A percentile compares a stretch with the other conserved stretches of the same genome.
phyloP scores from a whole-genome alignment of 2,797 vertebrate species.

The Eulemur coronatus region DNA sequence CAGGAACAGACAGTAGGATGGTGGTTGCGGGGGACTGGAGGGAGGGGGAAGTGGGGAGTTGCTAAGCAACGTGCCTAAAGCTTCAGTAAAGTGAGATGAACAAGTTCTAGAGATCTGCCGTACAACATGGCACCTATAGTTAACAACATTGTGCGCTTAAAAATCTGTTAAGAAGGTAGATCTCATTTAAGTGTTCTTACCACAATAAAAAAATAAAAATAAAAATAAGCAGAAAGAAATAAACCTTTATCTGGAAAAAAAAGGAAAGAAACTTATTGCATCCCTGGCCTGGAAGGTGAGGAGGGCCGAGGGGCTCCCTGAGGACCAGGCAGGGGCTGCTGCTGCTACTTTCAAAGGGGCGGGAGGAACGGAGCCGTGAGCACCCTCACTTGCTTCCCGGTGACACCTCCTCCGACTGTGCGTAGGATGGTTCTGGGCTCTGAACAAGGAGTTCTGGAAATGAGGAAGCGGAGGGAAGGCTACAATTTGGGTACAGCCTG shows the following conservation, averaged over 20 bases:
- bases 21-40: neutral
- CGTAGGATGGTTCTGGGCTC: neutral
- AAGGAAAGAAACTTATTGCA: neutral
- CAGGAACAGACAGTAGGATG: neutral
- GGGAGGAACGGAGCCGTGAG: rapidly evolving
- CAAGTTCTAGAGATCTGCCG: neutral
- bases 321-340: rapidly evolving
- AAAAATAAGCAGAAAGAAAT: neutral
- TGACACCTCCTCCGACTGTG: neutral
- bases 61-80: neutral
- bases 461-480: neutral
- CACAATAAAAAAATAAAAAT: neutral
- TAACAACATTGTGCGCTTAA: neutral
- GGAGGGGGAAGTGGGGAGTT: neutral
- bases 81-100: neutral
- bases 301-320: neutral
- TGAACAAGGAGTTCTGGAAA: neutral
- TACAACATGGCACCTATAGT: neutral
- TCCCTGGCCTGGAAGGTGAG: neutral
- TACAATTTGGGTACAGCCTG: too few relatives aligned
- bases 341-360: neutral
- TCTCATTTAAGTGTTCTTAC: neutral
- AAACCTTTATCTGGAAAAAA: neutral
- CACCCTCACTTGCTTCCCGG: neutral
- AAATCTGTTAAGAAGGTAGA: neutral